Percentiles rank a stretch among this genome's conserved stretches.
Evolutionary conservation across 2,797 vertebrate genomes (phyloP).

Genomic region (Lagorchestes hirsutus): DNA sequence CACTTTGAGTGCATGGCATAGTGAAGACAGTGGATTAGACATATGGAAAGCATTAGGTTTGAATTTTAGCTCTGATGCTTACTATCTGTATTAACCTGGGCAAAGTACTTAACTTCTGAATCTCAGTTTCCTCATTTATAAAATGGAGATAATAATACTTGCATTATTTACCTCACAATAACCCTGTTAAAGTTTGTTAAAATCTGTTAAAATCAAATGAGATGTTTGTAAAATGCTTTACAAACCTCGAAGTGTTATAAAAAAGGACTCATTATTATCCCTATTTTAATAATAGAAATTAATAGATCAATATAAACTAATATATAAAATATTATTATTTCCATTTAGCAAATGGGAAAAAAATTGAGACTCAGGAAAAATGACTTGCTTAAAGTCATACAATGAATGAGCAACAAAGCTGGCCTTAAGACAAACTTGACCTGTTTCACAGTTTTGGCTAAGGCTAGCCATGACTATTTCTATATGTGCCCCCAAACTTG

Average conservation of each 20-base stretch:
- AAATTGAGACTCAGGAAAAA: background rate
- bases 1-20: background rate
- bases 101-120: background rate
- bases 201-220: background rate
- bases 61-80: background rate
- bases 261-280: background rate
- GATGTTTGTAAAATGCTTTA: background rate
- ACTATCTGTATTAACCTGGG: background rate
- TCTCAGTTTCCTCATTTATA: background rate
- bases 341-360: background rate
- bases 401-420: background rate
- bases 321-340: background rate
- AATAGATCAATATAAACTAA: too few species aligned
- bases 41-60: background rate
- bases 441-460: background rate
- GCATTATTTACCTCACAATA: background rate
- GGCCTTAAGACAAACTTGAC: background rate
- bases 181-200: too few species aligned
- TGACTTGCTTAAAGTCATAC: background rate
- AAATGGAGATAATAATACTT: background rate
- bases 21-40: background rate
- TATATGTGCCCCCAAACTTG: background rate
- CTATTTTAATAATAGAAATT: too few species aligned
- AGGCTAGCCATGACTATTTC: background rate
- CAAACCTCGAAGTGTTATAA: background rate